Evolutionary conservation across 2,113 vertebrate genomes (phyloP).

Genomic region (Hyla sarda): DNA sequence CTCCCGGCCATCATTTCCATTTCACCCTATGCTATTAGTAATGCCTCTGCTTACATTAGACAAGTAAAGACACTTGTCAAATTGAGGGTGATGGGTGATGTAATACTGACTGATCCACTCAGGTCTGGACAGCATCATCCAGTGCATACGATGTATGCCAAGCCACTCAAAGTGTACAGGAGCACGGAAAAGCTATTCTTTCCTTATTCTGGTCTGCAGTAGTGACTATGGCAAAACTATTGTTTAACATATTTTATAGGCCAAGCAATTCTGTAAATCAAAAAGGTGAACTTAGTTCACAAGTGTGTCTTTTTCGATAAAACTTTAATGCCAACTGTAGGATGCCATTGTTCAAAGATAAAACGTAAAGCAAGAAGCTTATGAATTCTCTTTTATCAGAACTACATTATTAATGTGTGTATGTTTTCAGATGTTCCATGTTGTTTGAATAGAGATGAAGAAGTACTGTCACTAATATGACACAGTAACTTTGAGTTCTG

Average conservation of each 20-base stretch:
- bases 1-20: too few relatives aligned
- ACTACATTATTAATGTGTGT: not conserved
- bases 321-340: not conserved
- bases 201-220: too few relatives aligned
- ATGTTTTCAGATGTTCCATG: not conserved
- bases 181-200: too few relatives aligned
- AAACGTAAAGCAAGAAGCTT: not conserved
- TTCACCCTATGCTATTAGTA: too few relatives aligned
- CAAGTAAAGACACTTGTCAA: too few relatives aligned
- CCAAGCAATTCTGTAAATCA: not conserved
- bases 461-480: not conserved
- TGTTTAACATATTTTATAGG: not conserved
- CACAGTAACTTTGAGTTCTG: not conserved
- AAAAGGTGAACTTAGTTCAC: not conserved
- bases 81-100: too few relatives aligned
- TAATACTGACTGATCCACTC: too few relatives aligned
- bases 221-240: too few relatives aligned
- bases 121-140: too few relatives aligned
- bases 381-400: not conserved
- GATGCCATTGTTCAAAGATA: not conserved
- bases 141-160: too few relatives aligned
- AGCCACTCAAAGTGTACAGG: too few relatives aligned
- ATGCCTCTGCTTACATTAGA: too few relatives aligned
- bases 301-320: not conserved
- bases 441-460: not conserved